Conservation (phyloP, 37 sponge, comb jelly and placozoan species). For the Haliclona indistincta region DNA sequence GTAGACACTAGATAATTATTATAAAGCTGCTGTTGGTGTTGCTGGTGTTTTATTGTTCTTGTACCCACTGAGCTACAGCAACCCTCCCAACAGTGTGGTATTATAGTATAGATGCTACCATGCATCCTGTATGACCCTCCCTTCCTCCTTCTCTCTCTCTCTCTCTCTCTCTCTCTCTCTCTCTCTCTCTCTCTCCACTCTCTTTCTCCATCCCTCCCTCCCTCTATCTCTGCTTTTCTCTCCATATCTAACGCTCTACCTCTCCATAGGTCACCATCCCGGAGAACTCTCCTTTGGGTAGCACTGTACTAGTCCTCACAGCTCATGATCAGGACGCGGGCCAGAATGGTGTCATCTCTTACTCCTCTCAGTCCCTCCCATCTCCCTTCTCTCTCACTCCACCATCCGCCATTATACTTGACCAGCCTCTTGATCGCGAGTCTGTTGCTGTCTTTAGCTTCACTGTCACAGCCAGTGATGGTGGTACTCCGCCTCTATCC, state of each 20-base stretch:
- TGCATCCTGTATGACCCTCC: background rate
- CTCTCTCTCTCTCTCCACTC: too few relatives aligned
- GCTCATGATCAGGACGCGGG: slow-evolving; percentile 1
- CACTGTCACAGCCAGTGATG: background rate
- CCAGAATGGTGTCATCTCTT: background rate
- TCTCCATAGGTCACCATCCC: too few relatives aligned
- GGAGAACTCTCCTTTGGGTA: too few relatives aligned
- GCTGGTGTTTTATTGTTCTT: too few relatives aligned
- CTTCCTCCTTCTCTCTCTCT: background rate
- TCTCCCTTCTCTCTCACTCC: background rate
- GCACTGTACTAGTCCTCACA: background rate
- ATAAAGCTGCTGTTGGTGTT: too few relatives aligned
- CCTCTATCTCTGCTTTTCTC: background rate
- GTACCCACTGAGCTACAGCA: too few relatives aligned
- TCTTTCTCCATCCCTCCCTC: background rate
- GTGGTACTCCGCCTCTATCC: slow-evolving; percentile 7
- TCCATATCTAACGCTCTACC: too few relatives aligned
- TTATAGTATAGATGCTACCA: too few relatives aligned
- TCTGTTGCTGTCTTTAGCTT: background rate
- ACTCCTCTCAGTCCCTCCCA: background rate
- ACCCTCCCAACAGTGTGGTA: too few relatives aligned
- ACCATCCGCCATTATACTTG: background rate
- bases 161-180: background rate
- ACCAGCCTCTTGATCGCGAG: background rate
- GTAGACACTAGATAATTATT: too few relatives aligned